Conservation (phyloP, 1,140 invertebrate genomes). For the Drosophila setifemur region DNA sequence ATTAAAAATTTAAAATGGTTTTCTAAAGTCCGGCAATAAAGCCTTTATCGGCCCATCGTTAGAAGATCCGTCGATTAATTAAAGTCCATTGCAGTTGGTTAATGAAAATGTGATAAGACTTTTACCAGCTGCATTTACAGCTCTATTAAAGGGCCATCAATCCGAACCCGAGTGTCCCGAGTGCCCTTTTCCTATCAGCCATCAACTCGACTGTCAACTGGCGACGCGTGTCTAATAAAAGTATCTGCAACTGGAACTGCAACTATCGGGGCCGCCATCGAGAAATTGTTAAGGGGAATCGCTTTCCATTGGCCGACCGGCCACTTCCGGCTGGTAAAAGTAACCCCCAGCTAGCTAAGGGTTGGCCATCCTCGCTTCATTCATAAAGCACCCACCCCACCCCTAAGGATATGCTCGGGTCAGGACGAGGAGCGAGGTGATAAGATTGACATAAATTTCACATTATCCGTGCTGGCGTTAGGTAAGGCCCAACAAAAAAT, state of each 20-base stretch:
- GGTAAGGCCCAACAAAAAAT: constrained; percentile 18
- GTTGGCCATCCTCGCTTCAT: constrained; percentile 45
- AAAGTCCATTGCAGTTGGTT: constrained; percentile 23
- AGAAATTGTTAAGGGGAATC: constrained; percentile 55
- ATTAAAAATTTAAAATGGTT: too few species aligned
- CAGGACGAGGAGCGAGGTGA: constrained; percentile 46
- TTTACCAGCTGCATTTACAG: constrained; percentile 67
- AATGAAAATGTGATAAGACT: constrained; percentile 36
- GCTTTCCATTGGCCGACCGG: constrained; percentile 52
- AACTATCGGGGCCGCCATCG: constrained; percentile 69
- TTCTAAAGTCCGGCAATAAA: too few species aligned
- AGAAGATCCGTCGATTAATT: constrained; percentile 36
- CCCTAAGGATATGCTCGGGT: constrained; percentile 27
- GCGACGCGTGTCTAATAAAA: constrained; percentile 79
- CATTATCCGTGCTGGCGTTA: constrained; percentile 57
- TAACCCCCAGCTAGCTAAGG: constrained; percentile 34
- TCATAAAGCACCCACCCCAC: constrained; percentile 52
- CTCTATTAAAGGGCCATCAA: constrained; percentile 65
- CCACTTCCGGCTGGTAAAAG: constrained; percentile 41
- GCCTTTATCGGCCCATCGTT: constrained; percentile 1
- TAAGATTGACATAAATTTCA: constrained; percentile 78
- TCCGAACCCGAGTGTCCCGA: constrained; percentile 20
- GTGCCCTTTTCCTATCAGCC: constrained; percentile 40
- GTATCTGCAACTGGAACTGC: constrained; percentile 59
- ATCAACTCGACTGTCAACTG: constrained; percentile 40